These are phyloP conservation scores for Drosophila acutilabella DNA, from an alignment of 2,888 invertebrate species.

Conservation along the genomic window DNA sequence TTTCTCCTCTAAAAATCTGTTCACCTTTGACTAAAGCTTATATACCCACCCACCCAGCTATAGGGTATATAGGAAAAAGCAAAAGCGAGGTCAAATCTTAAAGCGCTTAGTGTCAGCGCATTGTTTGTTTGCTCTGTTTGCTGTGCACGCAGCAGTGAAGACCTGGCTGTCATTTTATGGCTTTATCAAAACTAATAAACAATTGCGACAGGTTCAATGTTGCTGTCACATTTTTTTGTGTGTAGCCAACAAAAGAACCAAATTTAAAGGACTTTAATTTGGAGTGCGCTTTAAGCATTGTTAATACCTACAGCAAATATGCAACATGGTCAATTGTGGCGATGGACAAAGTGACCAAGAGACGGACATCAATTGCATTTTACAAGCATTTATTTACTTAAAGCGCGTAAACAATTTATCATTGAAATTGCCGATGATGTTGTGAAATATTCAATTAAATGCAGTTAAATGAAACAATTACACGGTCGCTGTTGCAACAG, in stretches of 20 bases:
- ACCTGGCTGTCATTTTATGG: slow-evolving; percentile 53
- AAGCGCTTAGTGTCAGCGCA: slow-evolving; percentile 69
- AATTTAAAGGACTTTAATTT: slow-evolving; percentile 1
- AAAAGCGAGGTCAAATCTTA: slow-evolving; percentile 59
- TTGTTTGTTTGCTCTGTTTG: slow-evolving; percentile 41
- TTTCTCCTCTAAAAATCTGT: not conserved
- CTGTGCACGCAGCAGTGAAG: no score
- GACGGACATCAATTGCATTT: slow-evolving; percentile 15
- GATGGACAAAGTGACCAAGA: not conserved
- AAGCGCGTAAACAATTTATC: slow-evolving; percentile 71
- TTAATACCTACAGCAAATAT: slow-evolving; percentile 18
- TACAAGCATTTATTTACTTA: slow-evolving; percentile 68
- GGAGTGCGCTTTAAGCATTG: slow-evolving; percentile 18
- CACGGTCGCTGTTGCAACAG: slow-evolving; percentile 31
- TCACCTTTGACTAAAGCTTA: not conserved
- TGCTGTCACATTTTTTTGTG: slow-evolving; percentile 14
- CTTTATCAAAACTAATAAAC: slow-evolving; percentile 75
- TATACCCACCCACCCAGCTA: not conserved
- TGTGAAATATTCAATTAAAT: slow-evolving; percentile 75
- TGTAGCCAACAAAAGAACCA: not conserved
- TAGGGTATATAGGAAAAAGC: slow-evolving; percentile 19
- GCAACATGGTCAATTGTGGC: slow-evolving; percentile 12
- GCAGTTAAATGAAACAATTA: slow-evolving; percentile 75
- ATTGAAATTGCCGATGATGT: slow-evolving; percentile 29
- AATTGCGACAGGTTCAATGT: slow-evolving; percentile 34